A percentile compares a stretch with the other conserved stretches of the same genome.
phyloP scores from a whole-genome alignment of 2,797 vertebrate species.

The Syndactyla subalaris region DNA sequence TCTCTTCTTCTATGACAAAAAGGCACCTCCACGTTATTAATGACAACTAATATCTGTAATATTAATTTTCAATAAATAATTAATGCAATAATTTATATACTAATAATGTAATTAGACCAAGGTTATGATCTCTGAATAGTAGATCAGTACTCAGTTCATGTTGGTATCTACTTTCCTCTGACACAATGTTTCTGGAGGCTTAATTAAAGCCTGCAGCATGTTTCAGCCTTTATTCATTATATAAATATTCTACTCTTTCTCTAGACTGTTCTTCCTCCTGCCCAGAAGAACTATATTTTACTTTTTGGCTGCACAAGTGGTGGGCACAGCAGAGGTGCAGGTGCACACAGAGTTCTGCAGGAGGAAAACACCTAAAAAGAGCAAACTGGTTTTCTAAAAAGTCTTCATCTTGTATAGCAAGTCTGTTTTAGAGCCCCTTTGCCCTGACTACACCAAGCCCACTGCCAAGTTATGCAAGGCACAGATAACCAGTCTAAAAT shows the following conservation, averaged over 20 bases:
- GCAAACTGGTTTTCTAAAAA: neutral
- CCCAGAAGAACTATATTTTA: neutral
- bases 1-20: slow-evolving; percentile 41
- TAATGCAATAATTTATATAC: slow-evolving; percentile 51
- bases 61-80: slow-evolving; percentile 67
- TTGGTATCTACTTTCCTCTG: slow-evolving; percentile 1
- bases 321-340: neutral
- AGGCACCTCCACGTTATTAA: slow-evolving; percentile 45
- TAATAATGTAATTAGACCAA: slow-evolving; percentile 64
- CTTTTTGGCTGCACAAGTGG: neutral
- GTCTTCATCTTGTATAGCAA: rapidly evolving
- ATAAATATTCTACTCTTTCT: neutral
- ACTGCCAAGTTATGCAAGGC: neutral
- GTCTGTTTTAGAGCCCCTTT: neutral
- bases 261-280: neutral
- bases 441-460: neutral
- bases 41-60: slow-evolving; percentile 31
- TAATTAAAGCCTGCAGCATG: slow-evolving; percentile 39
- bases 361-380: neutral
- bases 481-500: neutral
- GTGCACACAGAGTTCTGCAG: neutral
- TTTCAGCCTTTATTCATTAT: neutral
- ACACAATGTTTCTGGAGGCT: slow-evolving; percentile 43
- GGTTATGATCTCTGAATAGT: slow-evolving; percentile 58
- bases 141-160: slow-evolving; percentile 7